phyloP scores from a whole-genome alignment of 35 echinoderm and acorn worm genomes.

The Diadema setosum region DNA sequence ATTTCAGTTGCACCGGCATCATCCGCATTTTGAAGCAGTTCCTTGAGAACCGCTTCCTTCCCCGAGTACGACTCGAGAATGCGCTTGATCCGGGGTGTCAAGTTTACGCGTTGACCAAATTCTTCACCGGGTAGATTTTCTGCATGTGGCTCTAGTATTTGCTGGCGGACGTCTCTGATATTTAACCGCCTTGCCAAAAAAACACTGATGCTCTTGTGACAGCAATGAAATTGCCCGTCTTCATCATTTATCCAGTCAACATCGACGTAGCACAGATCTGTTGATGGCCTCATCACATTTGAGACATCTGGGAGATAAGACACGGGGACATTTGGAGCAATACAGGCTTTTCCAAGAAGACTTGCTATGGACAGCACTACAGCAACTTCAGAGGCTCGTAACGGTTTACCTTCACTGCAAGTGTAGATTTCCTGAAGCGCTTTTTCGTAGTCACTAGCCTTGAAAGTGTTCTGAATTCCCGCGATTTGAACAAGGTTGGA shows the following conservation, averaged over 20 bases:
- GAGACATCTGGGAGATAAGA: slow-evolving; percentile 29
- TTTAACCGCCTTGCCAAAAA: slow-evolving; percentile 1
- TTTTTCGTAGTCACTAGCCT: slow-evolving; percentile 5
- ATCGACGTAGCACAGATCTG: slow-evolving; percentile 26
- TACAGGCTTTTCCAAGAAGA: too few species aligned
- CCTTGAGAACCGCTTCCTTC: slow-evolving; percentile 70
- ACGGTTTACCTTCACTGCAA: neutral
- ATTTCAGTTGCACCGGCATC: slow-evolving; percentile 87
- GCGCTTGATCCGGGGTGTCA: slow-evolving; percentile 60
- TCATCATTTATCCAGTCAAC: slow-evolving; percentile 21
- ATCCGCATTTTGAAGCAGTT: slow-evolving; percentile 94
- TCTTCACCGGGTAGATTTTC: neutral
- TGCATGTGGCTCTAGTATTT: slow-evolving; percentile 20
- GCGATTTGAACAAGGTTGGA: slow-evolving; percentile 17
- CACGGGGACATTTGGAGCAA: too few species aligned
- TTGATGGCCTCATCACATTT: neutral
- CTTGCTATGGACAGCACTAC: too few species aligned
- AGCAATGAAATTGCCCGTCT: neutral
- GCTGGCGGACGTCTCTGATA: slow-evolving; percentile 36
- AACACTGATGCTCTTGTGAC: slow-evolving; percentile 24
- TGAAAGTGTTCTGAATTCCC: slow-evolving; percentile 38
- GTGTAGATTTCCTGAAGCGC: slow-evolving; percentile 14
- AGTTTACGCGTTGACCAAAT: slow-evolving; percentile 81
- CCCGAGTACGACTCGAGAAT: slow-evolving; percentile 75
- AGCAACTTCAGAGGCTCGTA: too few species aligned